These are phyloP conservation scores for Athripsodes cinereus DNA, from an alignment of 2,888 invertebrate species.

Conservation along the genomic window DNA sequence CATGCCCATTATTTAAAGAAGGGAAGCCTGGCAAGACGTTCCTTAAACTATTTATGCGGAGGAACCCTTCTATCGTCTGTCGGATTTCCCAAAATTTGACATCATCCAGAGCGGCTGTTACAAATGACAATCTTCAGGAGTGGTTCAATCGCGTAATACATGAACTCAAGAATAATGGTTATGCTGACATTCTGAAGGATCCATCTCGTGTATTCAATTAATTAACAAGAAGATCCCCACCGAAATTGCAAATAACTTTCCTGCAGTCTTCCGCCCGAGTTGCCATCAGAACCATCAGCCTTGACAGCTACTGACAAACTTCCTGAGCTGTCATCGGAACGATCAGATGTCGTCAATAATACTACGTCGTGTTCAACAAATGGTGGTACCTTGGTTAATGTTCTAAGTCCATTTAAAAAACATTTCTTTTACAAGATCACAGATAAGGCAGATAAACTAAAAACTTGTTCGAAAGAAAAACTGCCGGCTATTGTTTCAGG, in stretches of 20 bases:
- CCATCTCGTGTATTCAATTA: conserved; percentile 7
- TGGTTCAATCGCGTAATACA: not conserved
- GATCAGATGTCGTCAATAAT: no score
- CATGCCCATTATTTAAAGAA: conserved; percentile 20
- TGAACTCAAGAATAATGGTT: not conserved
- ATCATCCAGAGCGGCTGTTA: not conserved
- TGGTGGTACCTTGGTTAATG: no score
- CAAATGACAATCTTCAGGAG: not conserved
- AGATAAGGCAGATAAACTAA: no score
- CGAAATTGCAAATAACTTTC: conserved; percentile 27
- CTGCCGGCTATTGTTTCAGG: no score
- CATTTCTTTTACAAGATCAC: no score
- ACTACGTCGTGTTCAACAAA: no score
- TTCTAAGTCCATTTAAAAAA: no score
- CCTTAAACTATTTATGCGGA: conserved; percentile 18
- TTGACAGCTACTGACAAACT: no score
- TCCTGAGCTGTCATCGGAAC: no score
- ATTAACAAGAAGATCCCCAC: not conserved
- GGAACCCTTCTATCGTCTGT: conserved; percentile 25
- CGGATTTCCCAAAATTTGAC: conserved; percentile 13
- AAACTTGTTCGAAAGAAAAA: no score
- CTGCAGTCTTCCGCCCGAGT: no score
- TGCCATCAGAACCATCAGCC: no score
- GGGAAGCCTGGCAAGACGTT: conserved; percentile 26
- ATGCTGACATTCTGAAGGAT: conserved; percentile 7